Evolutionary conservation across 2,888 invertebrate genomes (phyloP), one percentile per base, ranked within the genome.

Genomic region (Ennomos erosarius): DNA sequence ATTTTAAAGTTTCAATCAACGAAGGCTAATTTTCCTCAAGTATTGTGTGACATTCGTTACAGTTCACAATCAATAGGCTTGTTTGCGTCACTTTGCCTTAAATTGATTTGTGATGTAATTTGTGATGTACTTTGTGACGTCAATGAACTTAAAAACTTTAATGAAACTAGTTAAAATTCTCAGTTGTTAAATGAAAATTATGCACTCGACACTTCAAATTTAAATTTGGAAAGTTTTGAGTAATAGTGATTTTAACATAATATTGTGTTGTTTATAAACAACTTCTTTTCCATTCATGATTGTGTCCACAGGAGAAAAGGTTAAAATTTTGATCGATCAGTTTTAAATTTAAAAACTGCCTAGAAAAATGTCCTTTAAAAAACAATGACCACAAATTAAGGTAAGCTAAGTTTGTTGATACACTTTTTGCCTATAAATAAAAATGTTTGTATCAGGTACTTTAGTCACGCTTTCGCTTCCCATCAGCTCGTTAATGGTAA

Each of bases 381-480:
- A 43, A 50, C 11, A 9, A 9, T 9, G 35, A 38, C 8, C 38
- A 38, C 10, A 11, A 38, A 38, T 38, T 11, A 34, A 34, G 34
- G 11, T 9, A 9, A 45, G 8, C 45, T 13, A 26, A 26, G 5
- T 26, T 26, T 6, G 5, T 6, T 6, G 1, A 26, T 26, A 26
- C 8, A 26, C 10, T 47, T 54, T 47, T 46, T 54, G 48, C 42
- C 43, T 44, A 44, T 39, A 45, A 56, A 51, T 51, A 42, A 13
- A 46, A 46, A 51, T 56, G 51, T 51, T 56, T 56, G 56, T 33
- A 40, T 26, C 4, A 26, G 26, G 4, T 40, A 40, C 9, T 26
- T 50, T 12, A n/a, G 56, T 51, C 56, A 56, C 56, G 46, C 56
- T 56, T 56, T 56, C 56, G 50, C 56, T 46, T 46, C 56, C 46